A percentile compares a stretch with the other conserved stretches of the same genome.
These are phyloP conservation scores for Perccottus glenii DNA, from an alignment of 2,113 vertebrate genomes.

Conservation along the genomic window DNA sequence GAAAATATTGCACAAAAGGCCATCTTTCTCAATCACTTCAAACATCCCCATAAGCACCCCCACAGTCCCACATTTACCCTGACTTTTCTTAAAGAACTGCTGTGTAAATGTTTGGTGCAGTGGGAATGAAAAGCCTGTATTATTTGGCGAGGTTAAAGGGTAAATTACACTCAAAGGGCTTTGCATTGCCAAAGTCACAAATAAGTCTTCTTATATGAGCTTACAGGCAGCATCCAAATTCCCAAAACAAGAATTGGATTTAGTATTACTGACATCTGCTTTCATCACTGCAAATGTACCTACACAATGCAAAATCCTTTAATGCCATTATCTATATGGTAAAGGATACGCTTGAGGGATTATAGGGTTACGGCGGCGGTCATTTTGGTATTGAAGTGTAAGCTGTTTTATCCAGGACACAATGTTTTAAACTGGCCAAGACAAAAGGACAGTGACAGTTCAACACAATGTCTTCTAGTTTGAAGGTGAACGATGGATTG, in stretches of 20 bases:
- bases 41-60: not conserved
- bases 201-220: constrained; percentile 45
- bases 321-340: constrained; percentile 27
- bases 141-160: constrained; percentile 27
- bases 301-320: constrained; percentile 25
- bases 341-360: constrained; percentile 7
- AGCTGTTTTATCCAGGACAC: constrained; percentile 1
- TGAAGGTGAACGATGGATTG: not conserved
- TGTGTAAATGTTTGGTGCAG: constrained; percentile 29
- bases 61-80: constrained; percentile 30
- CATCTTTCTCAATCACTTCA: not conserved
- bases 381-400: constrained; percentile 9
- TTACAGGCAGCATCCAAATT: constrained; percentile 36
- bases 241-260: constrained; percentile 37
- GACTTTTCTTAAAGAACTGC: constrained; percentile 40
- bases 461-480: not conserved
- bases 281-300: constrained; percentile 23
- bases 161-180: constrained; percentile 47
- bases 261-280: constrained; percentile 36
- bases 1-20: not conserved
- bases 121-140: constrained; percentile 35
- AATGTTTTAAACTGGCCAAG: not conserved
- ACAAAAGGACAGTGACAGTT: not conserved
- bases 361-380: constrained; percentile 11
- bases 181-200: constrained; percentile 53